Evolutionary conservation across 2,113 vertebrate species (phyloP), one percentile per base, ranked within the genome.

Genomic region (Elachura formosa): DNA sequence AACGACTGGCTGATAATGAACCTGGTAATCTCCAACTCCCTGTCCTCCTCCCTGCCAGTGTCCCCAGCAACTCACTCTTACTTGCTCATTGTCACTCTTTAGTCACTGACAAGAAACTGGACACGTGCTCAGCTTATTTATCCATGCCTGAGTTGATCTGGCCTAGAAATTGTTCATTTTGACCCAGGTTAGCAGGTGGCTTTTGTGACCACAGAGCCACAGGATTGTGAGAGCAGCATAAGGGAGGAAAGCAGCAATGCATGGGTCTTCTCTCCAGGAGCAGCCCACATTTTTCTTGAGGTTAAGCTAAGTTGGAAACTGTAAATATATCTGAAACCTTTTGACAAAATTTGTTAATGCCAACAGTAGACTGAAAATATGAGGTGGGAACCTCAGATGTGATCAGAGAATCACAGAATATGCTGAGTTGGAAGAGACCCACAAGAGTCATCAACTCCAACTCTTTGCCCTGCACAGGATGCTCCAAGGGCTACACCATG

Each of bases 371-470:
- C 34, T 43, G 31, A 51, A 77, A 84, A 56, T 15, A 13, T 6
- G 20, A 52, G 9, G 5, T 19, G 25, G 45, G 52, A 84, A 24
- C 23, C 15, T 81, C 24, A 90, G 24, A 25, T 17, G 17, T 14
- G 19, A 45, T 36, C 19, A 64, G n/a, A 62, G 16, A 49, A n/a
- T 36, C 17, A 58, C 31, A 58, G 31, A 67, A 36, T 26, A 33
- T 7, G 22, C 52, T 10, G 18, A 43, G 33, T 5, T 51, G 71
- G 17, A 51, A 22, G 22, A 26, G 10, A 51, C 4, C 5, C 55
- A 43, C 5, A 7, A 51, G 36, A 33, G 52, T 19, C 22, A 36
- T 1, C 0, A 0, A 67, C 5, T 15, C 21, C 36, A 36, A 5
- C 22, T 6, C 36, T 3, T 26, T 43, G 26, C 18, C 36, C 22